These are phyloP conservation scores for Cantharis flavilabris DNA, from an alignment of 2,888 invertebrate genomes.

Conservation along the genomic window DNA sequence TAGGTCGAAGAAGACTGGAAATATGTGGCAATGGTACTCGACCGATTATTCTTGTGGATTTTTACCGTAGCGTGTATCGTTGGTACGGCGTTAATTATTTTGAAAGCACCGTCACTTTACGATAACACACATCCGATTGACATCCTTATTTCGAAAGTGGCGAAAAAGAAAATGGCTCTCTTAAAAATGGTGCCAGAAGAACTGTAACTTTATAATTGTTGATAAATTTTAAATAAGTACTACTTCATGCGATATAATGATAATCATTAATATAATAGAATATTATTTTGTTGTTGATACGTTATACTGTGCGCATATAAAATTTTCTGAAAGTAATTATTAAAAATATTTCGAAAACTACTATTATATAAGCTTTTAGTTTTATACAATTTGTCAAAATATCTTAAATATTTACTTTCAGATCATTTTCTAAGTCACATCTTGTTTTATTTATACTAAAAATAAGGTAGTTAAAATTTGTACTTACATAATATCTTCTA, in stretches of 20 bases:
- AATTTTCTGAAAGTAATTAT: not conserved
- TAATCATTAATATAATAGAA: conserved; percentile 52
- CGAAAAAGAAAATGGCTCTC: conserved; percentile 86
- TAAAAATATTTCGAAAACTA: not conserved
- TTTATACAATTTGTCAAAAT: not conserved
- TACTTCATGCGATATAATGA: conserved; percentile 49
- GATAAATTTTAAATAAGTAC: conserved; percentile 16
- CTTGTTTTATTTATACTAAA: conserved; percentile 26
- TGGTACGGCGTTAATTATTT: conserved; percentile 86
- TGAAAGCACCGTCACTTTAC: conserved; percentile 90
- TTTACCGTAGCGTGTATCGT: conserved; percentile 92
- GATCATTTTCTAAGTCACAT: not conserved
- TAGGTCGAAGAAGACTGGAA: conserved; percentile 98
- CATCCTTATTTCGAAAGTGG: conserved; percentile 88
- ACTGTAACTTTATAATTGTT: conserved; percentile 41
- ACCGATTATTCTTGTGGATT: conserved; percentile 93
- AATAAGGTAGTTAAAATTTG: conserved; percentile 26
- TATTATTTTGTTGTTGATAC: conserved; percentile 40
- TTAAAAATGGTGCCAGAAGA: conserved; percentile 81
- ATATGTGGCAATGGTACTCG: conserved; percentile 95
- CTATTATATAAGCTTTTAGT: not conserved
- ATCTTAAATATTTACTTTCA: not conserved
- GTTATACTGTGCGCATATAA: conserved; percentile 4
- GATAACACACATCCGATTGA: conserved; percentile 89
- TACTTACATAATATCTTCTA: conserved; percentile 19